Evolutionary conservation across 92 coral and sea anemone genomes (phyloP), one percentile per base, ranked within the genome.

Genomic region (Epizoanthus rinbou): DNA sequence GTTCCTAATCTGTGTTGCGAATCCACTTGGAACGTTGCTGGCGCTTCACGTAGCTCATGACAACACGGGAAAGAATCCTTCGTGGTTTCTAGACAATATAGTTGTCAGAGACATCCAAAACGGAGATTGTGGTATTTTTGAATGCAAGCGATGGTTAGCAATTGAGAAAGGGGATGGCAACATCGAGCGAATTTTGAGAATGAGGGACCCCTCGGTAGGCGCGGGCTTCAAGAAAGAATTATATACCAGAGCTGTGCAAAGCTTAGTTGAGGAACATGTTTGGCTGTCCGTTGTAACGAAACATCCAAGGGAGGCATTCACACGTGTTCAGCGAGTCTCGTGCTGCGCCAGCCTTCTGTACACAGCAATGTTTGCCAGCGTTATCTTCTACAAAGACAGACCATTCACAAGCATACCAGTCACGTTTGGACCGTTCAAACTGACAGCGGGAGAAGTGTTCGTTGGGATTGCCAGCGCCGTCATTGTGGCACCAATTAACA

Each of bases 261-360:
- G 85, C 33, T 16, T 88, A 9, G 85, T 78, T 0, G 92, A 89
- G 25, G 60, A 86, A 15, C 92, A 89, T 23, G 15, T 89, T 18
- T 89, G 92, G 92, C 25, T 89, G 17, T 89, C 92, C 2, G 92
- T 89, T 1, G 21, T 73, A 10, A 79, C 86, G 0, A 89, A 89
- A 13, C 75, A 86, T 15, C 81, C 72, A 8, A 64, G 67, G 53
- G 86, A 80, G 15, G 19, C 67, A 1, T 89, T 89, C 60, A 89
- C 92, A 2, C 75, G 92, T 0, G 90, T 66, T n/a, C 92, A 89
- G 59, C 66, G 92, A 24, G 86, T 86, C 10, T 69, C 90, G 5
- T 89, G 92, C 41, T 89, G 92, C 13, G 47, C 80, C 1, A 52
- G 83, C 62, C 9, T 80, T 45, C 45, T 89, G 3, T 81, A 86